These are phyloP conservation scores for Sinocyclocheilus rhinocerous DNA, from an alignment of 2,113 vertebrate species.

Conservation along the genomic window DNA sequence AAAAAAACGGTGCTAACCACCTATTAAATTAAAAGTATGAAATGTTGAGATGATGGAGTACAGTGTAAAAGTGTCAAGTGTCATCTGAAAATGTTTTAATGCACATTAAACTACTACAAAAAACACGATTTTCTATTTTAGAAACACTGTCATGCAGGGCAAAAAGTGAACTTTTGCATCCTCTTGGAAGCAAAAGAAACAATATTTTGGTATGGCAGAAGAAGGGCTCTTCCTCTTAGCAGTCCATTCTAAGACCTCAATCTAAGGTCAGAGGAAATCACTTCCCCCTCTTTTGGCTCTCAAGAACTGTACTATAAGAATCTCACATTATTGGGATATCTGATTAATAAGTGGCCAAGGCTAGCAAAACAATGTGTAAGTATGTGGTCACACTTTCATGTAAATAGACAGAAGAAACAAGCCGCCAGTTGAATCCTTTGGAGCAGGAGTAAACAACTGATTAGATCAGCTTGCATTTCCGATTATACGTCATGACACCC, in stretches of 20 bases:
- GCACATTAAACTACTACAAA: too few species aligned
- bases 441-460: background rate
- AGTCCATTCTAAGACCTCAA: background rate
- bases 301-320: background rate
- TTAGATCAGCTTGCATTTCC: background rate
- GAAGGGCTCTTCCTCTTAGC: background rate
- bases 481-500: background rate
- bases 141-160: too few species aligned
- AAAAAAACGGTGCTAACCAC: too few species aligned
- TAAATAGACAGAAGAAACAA: background rate
- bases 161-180: too few species aligned
- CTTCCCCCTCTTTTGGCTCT: background rate
- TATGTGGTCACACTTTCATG: background rate
- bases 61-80: too few species aligned
- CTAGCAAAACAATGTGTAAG: background rate
- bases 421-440: background rate
- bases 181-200: background rate
- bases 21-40: too few species aligned
- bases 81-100: too few species aligned
- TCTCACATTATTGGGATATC: background rate
- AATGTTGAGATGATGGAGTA: too few species aligned
- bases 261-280: background rate
- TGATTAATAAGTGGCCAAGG: background rate
- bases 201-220: background rate
- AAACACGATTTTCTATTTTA: too few species aligned